These are phyloP conservation scores for Dinoponera quadriceps DNA, from an alignment of 1,140 invertebrate genomes.

Conservation along the genomic window DNA sequence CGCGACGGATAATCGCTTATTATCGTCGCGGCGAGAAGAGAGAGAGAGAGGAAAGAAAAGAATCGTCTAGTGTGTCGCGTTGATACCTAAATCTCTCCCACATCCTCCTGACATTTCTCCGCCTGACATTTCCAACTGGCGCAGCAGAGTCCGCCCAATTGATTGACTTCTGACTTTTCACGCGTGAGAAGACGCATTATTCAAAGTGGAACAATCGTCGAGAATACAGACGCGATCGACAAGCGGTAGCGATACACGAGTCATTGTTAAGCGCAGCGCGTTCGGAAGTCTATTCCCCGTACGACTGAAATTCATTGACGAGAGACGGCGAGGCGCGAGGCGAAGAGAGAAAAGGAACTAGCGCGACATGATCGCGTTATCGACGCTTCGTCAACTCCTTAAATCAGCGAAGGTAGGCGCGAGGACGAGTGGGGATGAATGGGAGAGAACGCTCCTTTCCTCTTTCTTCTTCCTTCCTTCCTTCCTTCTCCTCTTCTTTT, in stretches of 20 bases:
- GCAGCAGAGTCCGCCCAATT: no score
- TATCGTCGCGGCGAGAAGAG: background rate
- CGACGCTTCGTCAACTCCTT: constrained; percentile 74
- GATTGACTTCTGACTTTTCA: no score
- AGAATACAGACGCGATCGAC: no score
- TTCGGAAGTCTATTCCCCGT: background rate
- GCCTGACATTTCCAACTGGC: no score
- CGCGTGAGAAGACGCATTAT: no score
- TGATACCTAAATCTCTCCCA: background rate
- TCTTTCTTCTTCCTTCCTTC: constrained; percentile 12
- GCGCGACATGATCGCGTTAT: constrained; percentile 67
- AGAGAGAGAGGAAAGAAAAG: background rate
- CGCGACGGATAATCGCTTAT: constrained; percentile 4
- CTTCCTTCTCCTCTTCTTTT: constrained; percentile 29
- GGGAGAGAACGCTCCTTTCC: constrained; percentile 42
- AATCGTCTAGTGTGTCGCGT: background rate
- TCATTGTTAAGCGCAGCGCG: constrained; percentile 10
- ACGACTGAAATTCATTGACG: constrained; percentile 22
- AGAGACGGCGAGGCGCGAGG: constrained; percentile 29
- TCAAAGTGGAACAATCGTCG: no score
- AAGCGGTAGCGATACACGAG: constrained; percentile 17
- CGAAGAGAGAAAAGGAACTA: constrained; percentile 46
- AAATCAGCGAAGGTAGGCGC: constrained; percentile 70
- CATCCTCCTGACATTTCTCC: background rate
- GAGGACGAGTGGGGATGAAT: constrained; percentile 20